Conservation (phyloP, 2,797 vertebrate species). For the Rhinoraja longicauda region DNA sequence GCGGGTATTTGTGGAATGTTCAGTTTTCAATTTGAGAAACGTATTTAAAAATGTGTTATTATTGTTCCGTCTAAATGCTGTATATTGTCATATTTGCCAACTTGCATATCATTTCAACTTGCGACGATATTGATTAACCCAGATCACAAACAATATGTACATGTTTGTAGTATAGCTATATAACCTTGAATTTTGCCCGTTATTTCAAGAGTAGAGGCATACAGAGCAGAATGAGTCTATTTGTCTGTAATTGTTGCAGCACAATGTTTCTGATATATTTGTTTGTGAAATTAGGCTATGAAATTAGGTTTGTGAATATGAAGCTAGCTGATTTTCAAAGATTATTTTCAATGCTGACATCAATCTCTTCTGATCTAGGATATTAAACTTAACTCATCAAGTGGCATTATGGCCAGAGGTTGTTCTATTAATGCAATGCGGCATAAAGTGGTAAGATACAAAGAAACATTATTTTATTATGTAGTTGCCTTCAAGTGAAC, state of each 20-base stretch:
- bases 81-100: not conserved
- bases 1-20: not conserved
- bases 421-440: not conserved
- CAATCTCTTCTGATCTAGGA: not conserved
- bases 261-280: not conserved
- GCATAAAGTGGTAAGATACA: not conserved
- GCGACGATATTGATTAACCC: not conserved
- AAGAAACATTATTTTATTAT: not conserved
- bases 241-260: not conserved
- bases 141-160: not conserved
- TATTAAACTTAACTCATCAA: not conserved
- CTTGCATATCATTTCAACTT: not conserved
- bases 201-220: not conserved
- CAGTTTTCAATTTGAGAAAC: not conserved
- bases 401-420: not conserved
- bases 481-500: not conserved
- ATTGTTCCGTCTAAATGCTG: not conserved
- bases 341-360: not conserved
- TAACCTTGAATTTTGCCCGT: too few relatives aligned
- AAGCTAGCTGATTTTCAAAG: not conserved
- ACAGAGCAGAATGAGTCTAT: not conserved
- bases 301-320: not conserved
- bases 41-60: not conserved
- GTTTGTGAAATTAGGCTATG: not conserved
- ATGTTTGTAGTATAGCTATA: not conserved